A percentile compares a stretch with the other conserved stretches of the same genome.
Conservation (phyloP, 2,888 invertebrate genomes). For the Pachycephus smyrnensis region DNA sequence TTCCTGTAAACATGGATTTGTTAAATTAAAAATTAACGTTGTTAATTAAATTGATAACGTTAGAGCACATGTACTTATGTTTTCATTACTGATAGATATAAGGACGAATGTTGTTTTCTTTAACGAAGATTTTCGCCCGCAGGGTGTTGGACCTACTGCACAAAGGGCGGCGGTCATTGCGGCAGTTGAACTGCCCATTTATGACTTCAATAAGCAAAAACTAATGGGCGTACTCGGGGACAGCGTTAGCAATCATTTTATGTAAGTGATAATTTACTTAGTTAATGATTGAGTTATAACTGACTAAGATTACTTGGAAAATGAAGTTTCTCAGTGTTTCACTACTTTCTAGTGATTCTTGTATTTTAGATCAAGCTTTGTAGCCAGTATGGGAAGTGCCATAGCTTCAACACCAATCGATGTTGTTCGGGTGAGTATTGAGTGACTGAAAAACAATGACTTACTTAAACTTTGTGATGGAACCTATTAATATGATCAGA, state of each 20-base stretch:
- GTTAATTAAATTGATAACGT: not conserved
- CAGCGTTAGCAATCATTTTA: slow-evolving; percentile 86
- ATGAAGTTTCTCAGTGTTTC: not conserved
- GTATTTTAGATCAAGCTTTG: slow-evolving; percentile 82
- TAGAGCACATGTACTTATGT: not conserved
- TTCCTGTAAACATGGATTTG: not conserved
- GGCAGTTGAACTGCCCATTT: slow-evolving; percentile 93
- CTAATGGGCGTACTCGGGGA: slow-evolving; percentile 80
- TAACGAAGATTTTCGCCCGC: slow-evolving; percentile 25
- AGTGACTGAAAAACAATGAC: not conserved
- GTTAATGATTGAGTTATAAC: not conserved
- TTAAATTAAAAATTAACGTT: not conserved
- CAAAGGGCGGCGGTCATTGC: slow-evolving; percentile 94
- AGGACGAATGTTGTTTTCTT: no score
- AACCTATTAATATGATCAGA: not conserved
- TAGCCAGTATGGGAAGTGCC: slow-evolving; percentile 93
- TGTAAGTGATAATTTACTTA: slow-evolving; percentile 71
- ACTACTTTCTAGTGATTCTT: slow-evolving; percentile 2
- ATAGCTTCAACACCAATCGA: slow-evolving; percentile 95
- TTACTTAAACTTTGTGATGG: not conserved
- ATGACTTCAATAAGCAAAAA: slow-evolving; percentile 88
- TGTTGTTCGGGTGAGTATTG: slow-evolving; percentile 83
- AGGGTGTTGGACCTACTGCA: slow-evolving; percentile 93
- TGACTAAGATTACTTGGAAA: not conserved
- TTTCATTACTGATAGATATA: no score